Percentiles rank a stretch among this genome's conserved stretches.
Conservation (phyloP, 2,888 invertebrate genomes). For the Alcis repandata region DNA sequence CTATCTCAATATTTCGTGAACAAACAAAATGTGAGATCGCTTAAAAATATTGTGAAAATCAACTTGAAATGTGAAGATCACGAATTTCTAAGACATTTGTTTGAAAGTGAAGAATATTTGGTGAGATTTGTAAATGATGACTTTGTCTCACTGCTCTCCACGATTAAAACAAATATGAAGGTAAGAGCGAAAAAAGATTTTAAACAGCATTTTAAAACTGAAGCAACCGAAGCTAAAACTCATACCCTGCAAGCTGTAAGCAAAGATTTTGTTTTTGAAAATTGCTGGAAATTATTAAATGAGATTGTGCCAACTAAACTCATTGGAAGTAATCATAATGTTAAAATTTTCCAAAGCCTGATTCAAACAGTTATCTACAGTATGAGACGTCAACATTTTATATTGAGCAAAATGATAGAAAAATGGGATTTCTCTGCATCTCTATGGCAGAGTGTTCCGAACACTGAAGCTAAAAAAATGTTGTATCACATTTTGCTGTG, state of each 20-base stretch:
- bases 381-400: conserved; percentile 75
- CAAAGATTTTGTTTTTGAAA: conserved; percentile 64
- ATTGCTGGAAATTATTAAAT: conserved; percentile 60
- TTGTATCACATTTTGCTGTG: conserved; percentile 62
- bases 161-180: conserved; percentile 62
- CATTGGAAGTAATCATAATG: conserved; percentile 68
- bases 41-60: conserved; percentile 57
- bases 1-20: conserved; percentile 73
- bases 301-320: conserved; percentile 70
- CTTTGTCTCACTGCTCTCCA: conserved; percentile 55
- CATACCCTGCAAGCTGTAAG: conserved; percentile 56
- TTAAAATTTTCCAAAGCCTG: conserved; percentile 66
- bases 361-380: conserved; percentile 65
- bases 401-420: conserved; percentile 54
- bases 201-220: conserved; percentile 59
- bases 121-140: conserved; percentile 56
- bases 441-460: conserved; percentile 60
- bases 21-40: conserved; percentile 77
- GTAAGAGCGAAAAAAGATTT: conserved; percentile 66
- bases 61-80: conserved; percentile 51
- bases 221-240: conserved; percentile 36
- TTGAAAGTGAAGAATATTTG: conserved; percentile 55
- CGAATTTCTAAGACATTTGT: conserved; percentile 54
- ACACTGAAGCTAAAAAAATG: conserved; percentile 46
- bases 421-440: conserved; percentile 68